Base-by-base conservation (phyloP, 2,113 vertebrate genomes). In the Heliornis fulica region DNA sequence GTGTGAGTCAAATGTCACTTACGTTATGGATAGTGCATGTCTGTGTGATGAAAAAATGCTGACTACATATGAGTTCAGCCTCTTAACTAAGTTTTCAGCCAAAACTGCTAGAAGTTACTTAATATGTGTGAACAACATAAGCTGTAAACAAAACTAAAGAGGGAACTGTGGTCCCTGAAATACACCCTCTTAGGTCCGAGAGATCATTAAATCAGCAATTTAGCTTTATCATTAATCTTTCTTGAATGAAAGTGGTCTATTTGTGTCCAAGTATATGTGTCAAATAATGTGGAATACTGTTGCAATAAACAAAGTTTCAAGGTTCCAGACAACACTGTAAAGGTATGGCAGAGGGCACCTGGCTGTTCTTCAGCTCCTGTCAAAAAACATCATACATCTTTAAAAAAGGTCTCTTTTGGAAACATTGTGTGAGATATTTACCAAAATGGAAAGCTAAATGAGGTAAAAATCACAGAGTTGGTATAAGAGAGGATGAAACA, bases 21-120 rank as follows among this genome's bases (percentile, higher is more conserved):
- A 96, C 31, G 34, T 96, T 97, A 96, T 59, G 83, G 96, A 87
- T 41, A 80, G 80, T 89, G 94, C 59, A 38, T 97, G 86, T 84
- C 92, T 94, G 74, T 87, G 72, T 92, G 92, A 97, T 96, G 96
- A 97, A 97, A 96, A 96, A 97, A 96, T 97, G 81, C 81, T 97
- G 95, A 96, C 94, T 81, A 48, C 84, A 63, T 90, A 54, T 90
- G 97, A 97, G 90, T 96, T 96, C 90, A 97, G 76, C 38, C 93
- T 87, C 96, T 96, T 71, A 92, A 87, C 75, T 87, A 95, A 43
- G 70, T 83, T 97, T 92, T 96, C 89, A 93, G 95, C 92, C 96
- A 96, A 96, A 90, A 46, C 46, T 96, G 53, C 93, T 93, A 46
- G 25, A 95, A 97, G 51, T 96, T 96, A 94, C 80, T 95, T 96